Evolutionary conservation across 2,888 invertebrate species (phyloP).

Genomic region (Notocelia uddmanniana): DNA sequence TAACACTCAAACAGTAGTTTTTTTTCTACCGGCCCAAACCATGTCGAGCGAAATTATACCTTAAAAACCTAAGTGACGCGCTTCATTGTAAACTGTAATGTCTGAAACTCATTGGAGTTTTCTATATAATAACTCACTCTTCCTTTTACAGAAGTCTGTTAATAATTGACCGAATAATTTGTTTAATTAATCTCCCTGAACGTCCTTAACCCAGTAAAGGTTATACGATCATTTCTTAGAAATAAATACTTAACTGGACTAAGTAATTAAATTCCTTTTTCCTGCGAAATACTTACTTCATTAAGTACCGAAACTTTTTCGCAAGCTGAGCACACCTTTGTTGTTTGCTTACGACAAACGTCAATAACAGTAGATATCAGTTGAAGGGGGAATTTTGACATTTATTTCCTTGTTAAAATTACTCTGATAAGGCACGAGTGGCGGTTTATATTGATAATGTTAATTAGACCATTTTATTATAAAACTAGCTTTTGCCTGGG

Average conservation of each 20-base stretch:
- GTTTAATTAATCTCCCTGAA: not conserved
- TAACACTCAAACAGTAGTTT: too few relatives aligned
- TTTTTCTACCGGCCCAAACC: too few relatives aligned
- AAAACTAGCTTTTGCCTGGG: too few relatives aligned
- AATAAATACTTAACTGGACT: not conserved
- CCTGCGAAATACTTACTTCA: not conserved
- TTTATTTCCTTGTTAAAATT: not conserved
- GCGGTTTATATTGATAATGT: not conserved
- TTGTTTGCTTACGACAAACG: not conserved
- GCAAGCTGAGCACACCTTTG: not conserved
- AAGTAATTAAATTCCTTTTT: constrained; percentile 11
- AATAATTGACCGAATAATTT: not conserved
- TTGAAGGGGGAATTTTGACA: not conserved
- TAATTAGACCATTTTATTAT: not conserved
- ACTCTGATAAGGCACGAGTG: not conserved
- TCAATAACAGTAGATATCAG: not conserved
- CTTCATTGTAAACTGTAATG: too few relatives aligned
- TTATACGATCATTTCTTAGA: not conserved
- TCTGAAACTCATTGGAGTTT: too few relatives aligned
- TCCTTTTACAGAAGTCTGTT: not conserved
- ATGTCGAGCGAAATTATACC: too few relatives aligned
- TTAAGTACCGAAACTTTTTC: not conserved
- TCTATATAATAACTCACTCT: not conserved
- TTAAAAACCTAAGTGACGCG: too few relatives aligned
- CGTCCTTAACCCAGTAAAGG: not conserved